Conservation (phyloP, 2,113 vertebrate genomes). For the Sinocyclocheilus grahami region DNA sequence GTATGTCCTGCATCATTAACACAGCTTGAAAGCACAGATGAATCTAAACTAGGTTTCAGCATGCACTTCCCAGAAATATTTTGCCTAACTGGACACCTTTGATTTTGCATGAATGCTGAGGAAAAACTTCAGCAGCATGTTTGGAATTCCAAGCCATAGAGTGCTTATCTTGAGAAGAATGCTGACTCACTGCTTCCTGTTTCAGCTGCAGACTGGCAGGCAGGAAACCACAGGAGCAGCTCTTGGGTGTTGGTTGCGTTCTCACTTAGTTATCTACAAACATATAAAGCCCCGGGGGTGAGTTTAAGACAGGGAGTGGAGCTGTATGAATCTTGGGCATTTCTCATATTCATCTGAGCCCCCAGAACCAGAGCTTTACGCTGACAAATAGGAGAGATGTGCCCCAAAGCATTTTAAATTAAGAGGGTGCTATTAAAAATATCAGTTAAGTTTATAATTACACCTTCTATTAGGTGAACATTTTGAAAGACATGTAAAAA, state of each 20-base stretch:
- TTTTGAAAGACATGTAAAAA: too few relatives aligned
- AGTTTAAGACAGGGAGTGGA: constrained; percentile 24
- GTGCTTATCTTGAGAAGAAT: constrained; percentile 63
- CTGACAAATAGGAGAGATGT: neutral
- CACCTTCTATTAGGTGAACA: neutral
- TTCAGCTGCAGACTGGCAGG: constrained; percentile 62
- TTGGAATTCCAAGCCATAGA: constrained; percentile 25
- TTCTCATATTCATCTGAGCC: neutral
- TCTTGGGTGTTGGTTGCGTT: constrained; percentile 61
- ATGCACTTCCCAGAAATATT: neutral
- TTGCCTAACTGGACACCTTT: neutral
- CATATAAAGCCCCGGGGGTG: constrained; percentile 55
- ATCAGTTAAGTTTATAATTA: neutral
- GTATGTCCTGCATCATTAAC: neutral
- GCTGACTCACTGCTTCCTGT: constrained; percentile 75
- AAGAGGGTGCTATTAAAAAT: neutral
- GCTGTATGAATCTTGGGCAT: constrained; percentile 15
- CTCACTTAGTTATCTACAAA: constrained; percentile 67
- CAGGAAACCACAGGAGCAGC: constrained; percentile 70
- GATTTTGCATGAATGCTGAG: neutral
- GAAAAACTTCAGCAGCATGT: neutral
- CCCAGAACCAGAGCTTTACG: neutral
- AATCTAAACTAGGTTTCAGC: neutral
- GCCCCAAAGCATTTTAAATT: neutral
- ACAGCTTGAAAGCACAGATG: neutral